Evolutionary conservation across 2,888 invertebrate species (phyloP).

Genomic region (Tiliacea citrago): DNA sequence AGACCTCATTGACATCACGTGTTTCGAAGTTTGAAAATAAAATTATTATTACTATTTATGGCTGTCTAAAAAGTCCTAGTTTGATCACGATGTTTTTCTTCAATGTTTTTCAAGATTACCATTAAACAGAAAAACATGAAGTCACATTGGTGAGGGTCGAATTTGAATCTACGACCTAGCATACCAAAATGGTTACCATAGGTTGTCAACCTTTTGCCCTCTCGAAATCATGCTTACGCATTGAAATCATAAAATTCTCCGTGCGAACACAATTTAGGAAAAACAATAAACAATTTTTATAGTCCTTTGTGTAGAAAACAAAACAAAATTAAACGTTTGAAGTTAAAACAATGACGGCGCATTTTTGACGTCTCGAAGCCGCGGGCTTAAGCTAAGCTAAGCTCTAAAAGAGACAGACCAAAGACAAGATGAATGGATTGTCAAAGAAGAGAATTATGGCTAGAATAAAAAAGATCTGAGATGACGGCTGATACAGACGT

Average conservation of each 20-base stretch:
- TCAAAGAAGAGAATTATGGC: no score
- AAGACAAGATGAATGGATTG: no score
- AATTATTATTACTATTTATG: no score
- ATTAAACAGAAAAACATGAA: no score
- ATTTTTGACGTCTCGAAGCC: neutral
- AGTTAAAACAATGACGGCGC: neutral
- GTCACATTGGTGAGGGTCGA: neutral
- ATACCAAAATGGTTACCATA: neutral
- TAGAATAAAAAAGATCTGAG: no score
- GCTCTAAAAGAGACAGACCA: neutral
- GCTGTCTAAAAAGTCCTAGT: no score
- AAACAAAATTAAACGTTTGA: conserved; percentile 14
- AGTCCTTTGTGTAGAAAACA: conserved; percentile 29
- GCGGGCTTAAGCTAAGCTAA: no score
- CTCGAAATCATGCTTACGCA: neutral
- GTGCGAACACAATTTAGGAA: neutral
- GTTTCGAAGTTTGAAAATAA: no score
- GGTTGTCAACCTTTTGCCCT: conserved; percentile 3
- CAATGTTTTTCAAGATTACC: no score
- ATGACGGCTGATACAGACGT: no score
- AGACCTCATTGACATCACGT: no score
- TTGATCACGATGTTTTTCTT: no score
- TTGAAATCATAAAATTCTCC: conserved; percentile 17
- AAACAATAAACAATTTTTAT: conserved; percentile 28
- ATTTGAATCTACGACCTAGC: neutral